Evolutionary conservation across 2,797 vertebrate genomes (phyloP), one percentile per base, ranked within the genome.

Genomic region (Lindbergichthys nudifrons): DNA sequence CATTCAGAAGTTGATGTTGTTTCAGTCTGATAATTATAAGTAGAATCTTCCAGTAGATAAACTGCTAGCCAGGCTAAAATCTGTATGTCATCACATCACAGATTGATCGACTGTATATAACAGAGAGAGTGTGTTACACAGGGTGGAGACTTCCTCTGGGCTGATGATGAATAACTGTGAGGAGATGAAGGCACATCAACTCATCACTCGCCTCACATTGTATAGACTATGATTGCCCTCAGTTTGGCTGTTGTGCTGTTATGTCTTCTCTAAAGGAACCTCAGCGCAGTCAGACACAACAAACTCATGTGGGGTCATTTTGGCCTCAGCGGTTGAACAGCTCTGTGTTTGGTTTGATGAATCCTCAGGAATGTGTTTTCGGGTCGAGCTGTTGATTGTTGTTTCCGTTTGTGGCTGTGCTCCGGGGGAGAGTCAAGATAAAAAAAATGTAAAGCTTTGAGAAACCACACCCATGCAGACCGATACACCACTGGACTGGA

Each of bases 301-400:
- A 82, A 86, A 75, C 73, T 79, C 64, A 39, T 58, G 73, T 70
- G 82, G 87, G 83, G 81, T 79, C 65, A 67, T 61, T 75, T 16
- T 60, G 77, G 47, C 47, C 59, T 60, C 16, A 3, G 70, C 3
- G 2, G 57, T 63, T n/a, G 18, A 79, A n/a, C 70, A 32, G 67
- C 50, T 73, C 52, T 13, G 73, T 59, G 50, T 85, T 79, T 80
- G 53, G 84, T 58, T 60, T 63, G 80, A 82, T 50, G 48, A 75
- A 81, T 62, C 26, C 42, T 1, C 12, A 81, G 87, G 87, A 87
- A 91, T 92, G 88, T 51, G 67, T 82, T 80, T 67, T 82, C 32
- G 79, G 79, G 72, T 73, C 60, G 61, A 83, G 73, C 76, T 84
- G 84, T 85, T 87, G 87, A 89, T 87, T 79, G 87, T 85, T 88